phyloP scores from a whole-genome alignment of 92 coral and sea anemone species.

The Ricordea florida region DNA sequence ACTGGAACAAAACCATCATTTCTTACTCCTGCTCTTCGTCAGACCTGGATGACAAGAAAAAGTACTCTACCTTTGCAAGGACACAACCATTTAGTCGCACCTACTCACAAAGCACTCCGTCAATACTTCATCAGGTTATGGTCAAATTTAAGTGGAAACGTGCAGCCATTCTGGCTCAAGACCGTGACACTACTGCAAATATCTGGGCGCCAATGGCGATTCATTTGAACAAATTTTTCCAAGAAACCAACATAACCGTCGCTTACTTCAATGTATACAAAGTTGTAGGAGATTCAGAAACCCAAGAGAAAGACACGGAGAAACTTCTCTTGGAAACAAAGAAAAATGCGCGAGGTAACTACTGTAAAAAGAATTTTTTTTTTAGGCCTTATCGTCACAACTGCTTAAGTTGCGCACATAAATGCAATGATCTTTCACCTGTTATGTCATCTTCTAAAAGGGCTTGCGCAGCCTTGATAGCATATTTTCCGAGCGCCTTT shows the following conservation, averaged over 20 bases:
- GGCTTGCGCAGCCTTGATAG: too few species aligned
- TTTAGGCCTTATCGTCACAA: too few species aligned
- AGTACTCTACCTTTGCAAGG: constrained; percentile 73
- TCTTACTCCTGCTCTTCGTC: constrained; percentile 80
- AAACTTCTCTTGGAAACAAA: constrained; percentile 38
- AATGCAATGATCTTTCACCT: too few species aligned
- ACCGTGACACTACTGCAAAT: constrained; percentile 19
- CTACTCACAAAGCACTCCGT: constrained; percentile 59
- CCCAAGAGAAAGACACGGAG: background rate
- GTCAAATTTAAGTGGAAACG: constrained; percentile 64
- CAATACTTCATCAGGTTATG: constrained; percentile 56
- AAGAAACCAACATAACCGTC: constrained; percentile 20
- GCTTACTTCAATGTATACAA: constrained; percentile 37
- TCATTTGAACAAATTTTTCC: constrained; percentile 22
- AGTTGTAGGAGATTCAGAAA: background rate
- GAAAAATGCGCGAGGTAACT: constrained; percentile 75
- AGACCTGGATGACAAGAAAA: constrained; percentile 51
- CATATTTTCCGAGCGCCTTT: too few species aligned
- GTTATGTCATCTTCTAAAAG: too few species aligned
- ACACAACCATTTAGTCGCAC: constrained; percentile 84
- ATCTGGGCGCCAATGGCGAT: constrained; percentile 76
- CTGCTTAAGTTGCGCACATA: too few species aligned
- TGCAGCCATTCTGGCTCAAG: constrained; percentile 74
- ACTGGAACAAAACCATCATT: constrained; percentile 77
- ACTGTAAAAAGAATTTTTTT: too few species aligned